A percentile compares a stretch with the other conserved stretches of the same genome.
Conservation (phyloP, 2,113 vertebrate genomes). For the Pomatostomus ruficeps region DNA sequence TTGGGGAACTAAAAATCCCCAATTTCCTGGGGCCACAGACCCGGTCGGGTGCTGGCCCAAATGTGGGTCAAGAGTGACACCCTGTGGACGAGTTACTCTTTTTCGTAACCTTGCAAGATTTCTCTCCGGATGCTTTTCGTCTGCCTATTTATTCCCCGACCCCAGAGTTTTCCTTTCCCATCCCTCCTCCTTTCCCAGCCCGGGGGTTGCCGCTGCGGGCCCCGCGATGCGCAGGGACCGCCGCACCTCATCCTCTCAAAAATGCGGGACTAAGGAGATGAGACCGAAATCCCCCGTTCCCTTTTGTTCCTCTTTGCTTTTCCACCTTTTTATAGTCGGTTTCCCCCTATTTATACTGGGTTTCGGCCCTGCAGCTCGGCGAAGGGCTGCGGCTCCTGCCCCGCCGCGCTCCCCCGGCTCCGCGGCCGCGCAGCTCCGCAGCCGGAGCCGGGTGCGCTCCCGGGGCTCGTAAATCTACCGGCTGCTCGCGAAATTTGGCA, state of each 20-base stretch:
- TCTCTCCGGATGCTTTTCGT: neutral
- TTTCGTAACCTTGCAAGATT: neutral
- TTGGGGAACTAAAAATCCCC: neutral
- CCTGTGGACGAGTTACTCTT: conserved; percentile 66
- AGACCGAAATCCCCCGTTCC: accelerated
- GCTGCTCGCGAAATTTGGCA: conserved; percentile 1
- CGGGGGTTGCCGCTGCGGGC: neutral
- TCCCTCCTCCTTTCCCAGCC: neutral
- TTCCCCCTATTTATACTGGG: accelerated
- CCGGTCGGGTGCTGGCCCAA: neutral
- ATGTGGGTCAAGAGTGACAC: conserved; percentile 76
- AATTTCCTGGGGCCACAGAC: conserved; percentile 5
- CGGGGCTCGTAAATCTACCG: neutral
- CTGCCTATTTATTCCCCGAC: neutral
- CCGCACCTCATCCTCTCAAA: neutral
- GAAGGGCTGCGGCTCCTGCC: neutral
- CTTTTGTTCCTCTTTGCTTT: neutral
- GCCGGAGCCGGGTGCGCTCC: neutral
- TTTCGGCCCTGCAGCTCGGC: neutral
- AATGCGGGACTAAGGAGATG: neutral
- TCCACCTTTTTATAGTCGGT: accelerated
- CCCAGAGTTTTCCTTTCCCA: neutral
- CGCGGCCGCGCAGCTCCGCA: neutral
- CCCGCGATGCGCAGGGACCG: neutral
- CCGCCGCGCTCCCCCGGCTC: neutral